Evolutionary conservation across 1,140 invertebrate genomes (phyloP).

Genomic region (Leptonema lineaticorne): DNA sequence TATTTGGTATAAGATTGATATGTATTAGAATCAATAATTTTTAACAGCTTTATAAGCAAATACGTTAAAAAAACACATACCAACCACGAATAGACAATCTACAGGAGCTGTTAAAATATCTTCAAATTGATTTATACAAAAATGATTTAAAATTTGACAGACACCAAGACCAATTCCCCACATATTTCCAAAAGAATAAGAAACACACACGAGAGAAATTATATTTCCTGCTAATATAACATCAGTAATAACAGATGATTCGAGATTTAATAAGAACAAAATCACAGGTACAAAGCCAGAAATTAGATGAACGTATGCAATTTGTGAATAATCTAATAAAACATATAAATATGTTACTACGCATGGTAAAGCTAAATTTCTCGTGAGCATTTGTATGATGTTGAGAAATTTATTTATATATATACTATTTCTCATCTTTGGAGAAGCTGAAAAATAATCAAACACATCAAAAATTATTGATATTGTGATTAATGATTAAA

Average conservation of each 20-base stretch:
- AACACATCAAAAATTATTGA: not conserved
- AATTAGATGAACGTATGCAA: slow-evolving; percentile 36
- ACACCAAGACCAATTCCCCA: slow-evolving; percentile 39
- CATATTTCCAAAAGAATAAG: slow-evolving; percentile 37
- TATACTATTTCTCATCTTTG: slow-evolving; percentile 32
- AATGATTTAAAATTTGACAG: slow-evolving; percentile 39
- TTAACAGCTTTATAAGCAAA: slow-evolving; percentile 40
- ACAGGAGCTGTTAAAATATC: slow-evolving; percentile 37
- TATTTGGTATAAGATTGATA: no score
- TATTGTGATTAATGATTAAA: slow-evolving; percentile 3
- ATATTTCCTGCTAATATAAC: slow-evolving; percentile 38
- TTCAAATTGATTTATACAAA: slow-evolving; percentile 37
- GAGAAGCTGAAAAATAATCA: slow-evolving; percentile 38
- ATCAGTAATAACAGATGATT: slow-evolving; percentile 28
- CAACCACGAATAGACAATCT: slow-evolving; percentile 40
- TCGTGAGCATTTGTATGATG: slow-evolving; percentile 35
- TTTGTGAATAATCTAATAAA: slow-evolving; percentile 32
- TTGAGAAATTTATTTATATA: slow-evolving; percentile 34
- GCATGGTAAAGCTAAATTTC: slow-evolving; percentile 38
- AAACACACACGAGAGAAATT: slow-evolving; percentile 35
- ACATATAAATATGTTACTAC: slow-evolving; percentile 39
- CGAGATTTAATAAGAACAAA: slow-evolving; percentile 31
- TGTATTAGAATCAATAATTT: no score
- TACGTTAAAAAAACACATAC: slow-evolving; percentile 42
- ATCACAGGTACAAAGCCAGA: slow-evolving; percentile 32